Conservation (phyloP, 2,113 vertebrate species). For the Cairina moschata region DNA sequence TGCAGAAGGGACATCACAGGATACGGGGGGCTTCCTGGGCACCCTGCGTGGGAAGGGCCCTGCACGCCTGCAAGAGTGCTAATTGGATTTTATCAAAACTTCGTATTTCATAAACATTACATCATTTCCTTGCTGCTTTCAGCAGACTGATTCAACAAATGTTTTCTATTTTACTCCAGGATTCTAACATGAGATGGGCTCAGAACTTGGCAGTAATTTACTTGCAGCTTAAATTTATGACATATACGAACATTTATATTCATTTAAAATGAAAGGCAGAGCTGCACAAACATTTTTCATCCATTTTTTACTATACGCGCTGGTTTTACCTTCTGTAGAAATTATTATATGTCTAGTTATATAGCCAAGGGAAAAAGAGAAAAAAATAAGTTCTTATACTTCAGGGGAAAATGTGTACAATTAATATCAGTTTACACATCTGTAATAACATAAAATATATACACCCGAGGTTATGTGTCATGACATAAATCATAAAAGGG, state of each 20-base stretch:
- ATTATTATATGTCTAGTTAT: conserved; percentile 58
- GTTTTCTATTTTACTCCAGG: conserved; percentile 71
- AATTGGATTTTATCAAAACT: conserved; percentile 71
- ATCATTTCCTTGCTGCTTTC: conserved; percentile 71
- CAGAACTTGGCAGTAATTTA: conserved; percentile 71
- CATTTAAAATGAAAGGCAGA: conserved; percentile 73
- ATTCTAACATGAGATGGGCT: conserved; percentile 59
- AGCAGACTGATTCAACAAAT: conserved; percentile 65
- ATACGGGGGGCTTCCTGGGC: background rate
- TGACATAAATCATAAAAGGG: conserved; percentile 45
- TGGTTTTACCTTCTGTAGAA: conserved; percentile 54
- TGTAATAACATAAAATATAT: conserved; percentile 44
- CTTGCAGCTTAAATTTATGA: conserved; percentile 70
- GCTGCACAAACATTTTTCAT: conserved; percentile 68
- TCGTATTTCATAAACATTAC: conserved; percentile 60
- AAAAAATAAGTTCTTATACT: conserved; percentile 22
- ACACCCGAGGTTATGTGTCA: conserved; percentile 11
- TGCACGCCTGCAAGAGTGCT: conserved; percentile 22
- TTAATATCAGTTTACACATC: conserved; percentile 63
- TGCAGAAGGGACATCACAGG: background rate
- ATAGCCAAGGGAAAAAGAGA: conserved; percentile 40
- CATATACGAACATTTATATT: conserved; percentile 76
- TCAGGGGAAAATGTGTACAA: conserved; percentile 41
- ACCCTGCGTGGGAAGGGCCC: background rate
- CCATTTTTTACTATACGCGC: background rate